phyloP scores from a whole-genome alignment of 2,113 vertebrate genomes.

The Felis catus region DNA sequence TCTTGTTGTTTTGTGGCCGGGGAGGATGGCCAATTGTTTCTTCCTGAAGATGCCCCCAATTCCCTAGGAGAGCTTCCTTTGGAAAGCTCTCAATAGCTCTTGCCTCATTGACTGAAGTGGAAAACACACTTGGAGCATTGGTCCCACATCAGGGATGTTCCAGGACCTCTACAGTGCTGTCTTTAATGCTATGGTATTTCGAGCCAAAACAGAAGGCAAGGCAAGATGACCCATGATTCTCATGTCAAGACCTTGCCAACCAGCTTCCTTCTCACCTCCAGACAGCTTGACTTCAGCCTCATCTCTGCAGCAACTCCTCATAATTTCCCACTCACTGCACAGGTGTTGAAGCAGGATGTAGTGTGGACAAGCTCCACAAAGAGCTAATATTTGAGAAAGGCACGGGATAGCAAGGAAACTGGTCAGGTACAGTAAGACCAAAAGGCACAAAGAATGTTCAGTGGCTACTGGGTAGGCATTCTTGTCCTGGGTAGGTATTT shows the following conservation, averaged over 20 bases:
- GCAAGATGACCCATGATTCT: not conserved
- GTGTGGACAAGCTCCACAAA: not conserved
- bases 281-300: not conserved
- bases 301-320: not conserved
- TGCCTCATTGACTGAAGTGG: not conserved
- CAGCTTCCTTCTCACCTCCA: not conserved
- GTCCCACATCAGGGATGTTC: too few relatives aligned
- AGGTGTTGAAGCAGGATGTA: not conserved
- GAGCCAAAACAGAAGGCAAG: not conserved
- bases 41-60: not conserved
- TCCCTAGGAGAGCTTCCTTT: not conserved
- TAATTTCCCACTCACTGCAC: accelerated
- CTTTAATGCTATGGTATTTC: not conserved
- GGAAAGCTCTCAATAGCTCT: not conserved
- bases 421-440: not conserved
- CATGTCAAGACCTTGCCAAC: not conserved
- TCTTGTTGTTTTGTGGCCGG: not conserved
- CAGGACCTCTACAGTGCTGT: too few relatives aligned
- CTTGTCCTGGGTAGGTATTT: not conserved
- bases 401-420: not conserved
- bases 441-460: not conserved
- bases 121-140: not conserved
- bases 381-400: not conserved
- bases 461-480: not conserved
- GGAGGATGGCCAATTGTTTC: not conserved